Evolutionary conservation across 2,888 invertebrate species (phyloP).

Genomic region (Melanophora roralis): DNA sequence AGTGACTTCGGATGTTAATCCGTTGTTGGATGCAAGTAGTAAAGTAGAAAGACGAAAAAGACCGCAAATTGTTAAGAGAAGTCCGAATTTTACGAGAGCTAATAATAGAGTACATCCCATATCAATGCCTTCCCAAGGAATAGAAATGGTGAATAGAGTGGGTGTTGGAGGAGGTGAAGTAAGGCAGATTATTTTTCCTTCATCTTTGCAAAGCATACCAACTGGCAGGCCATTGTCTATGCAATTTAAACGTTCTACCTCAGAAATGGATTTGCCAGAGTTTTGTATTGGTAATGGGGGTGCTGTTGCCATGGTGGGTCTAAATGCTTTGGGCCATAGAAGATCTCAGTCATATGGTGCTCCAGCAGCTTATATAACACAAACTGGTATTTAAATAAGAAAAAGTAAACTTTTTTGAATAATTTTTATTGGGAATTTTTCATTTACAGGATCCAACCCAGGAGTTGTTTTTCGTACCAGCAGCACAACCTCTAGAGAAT

Average conservation of each 20-base stretch:
- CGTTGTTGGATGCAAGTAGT: conserved; percentile 67
- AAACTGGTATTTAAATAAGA: conserved; percentile 56
- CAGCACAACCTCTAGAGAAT: conserved; percentile 73
- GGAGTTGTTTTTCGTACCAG: conserved; percentile 67
- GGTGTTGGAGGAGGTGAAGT: background rate
- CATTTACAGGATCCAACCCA: conserved; percentile 21
- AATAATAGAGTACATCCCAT: conserved; percentile 67
- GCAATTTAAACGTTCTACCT: conserved; percentile 75
- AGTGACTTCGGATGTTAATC: conserved; percentile 72
- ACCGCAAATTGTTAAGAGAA: conserved; percentile 72
- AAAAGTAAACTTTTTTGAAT: too few relatives aligned
- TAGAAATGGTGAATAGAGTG: conserved; percentile 44
- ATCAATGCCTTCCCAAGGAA: conserved; percentile 43
- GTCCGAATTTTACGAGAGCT: conserved; percentile 72
- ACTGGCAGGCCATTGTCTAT: conserved; percentile 68
- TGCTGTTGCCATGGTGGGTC: background rate
- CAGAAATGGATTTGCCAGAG: conserved; percentile 73
- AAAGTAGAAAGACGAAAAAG: conserved; percentile 72
- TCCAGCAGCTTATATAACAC: conserved; percentile 69
- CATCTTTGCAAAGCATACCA: conserved; percentile 58
- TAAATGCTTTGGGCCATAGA: conserved; percentile 67
- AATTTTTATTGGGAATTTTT: too few relatives aligned
- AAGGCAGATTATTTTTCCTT: conserved; percentile 63
- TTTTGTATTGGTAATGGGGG: conserved; percentile 56
- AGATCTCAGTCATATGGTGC: conserved; percentile 76